Evolutionary conservation across 2,888 invertebrate genomes (phyloP), one percentile per base, ranked within the genome.

Genomic region (Abscondita cerata): DNA sequence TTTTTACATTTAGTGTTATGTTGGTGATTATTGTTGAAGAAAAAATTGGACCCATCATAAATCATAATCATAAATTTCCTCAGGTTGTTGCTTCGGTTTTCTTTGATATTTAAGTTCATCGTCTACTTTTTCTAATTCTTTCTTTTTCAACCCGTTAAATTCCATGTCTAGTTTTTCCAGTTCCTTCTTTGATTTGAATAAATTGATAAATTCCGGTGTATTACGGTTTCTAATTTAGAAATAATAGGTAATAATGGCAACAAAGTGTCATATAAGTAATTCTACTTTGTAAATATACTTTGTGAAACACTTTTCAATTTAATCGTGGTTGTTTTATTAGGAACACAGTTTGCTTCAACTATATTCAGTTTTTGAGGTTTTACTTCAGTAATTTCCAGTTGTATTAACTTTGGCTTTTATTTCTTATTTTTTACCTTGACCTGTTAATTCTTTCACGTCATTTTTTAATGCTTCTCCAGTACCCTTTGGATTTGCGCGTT

Each of bases 361-460:
- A 88, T 85, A 78, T 88, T 84, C 4, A 88, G 70, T 76, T 87
- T 85, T 31, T 83, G 85, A 0, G 87, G 81, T 74, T 86, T 84
- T 2, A 87, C 79, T 73, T 86, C 84, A 48, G 85, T 81, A 62
- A 83, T 82, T 77, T 89, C 86, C 59, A 89, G 86, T 76, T 84
- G 85, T 70, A 86, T 83, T 36, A 86, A 83, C 69, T 78, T 73
- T 11, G 76, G 76, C 58, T 71, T 76, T 76, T 73, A 5, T 44
- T 46, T 69, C 33, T 53, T 48, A 15, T 44, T 38, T 25, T 59
- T 50, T 1, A 52, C 48, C 52, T 67, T 60, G n/a, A 48, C 33
- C 52, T 66, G 59, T 33, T 64, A n/a, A n/a, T n/a, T n/a, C 62
- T 33, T 57, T 41, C 48, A 47, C 57, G 15, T n/a, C n/a, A n/a